A percentile compares a stretch with the other conserved stretches of the same genome.
Conservation (phyloP, 2,888 invertebrate species). For the Stenotaenia linearis region DNA sequence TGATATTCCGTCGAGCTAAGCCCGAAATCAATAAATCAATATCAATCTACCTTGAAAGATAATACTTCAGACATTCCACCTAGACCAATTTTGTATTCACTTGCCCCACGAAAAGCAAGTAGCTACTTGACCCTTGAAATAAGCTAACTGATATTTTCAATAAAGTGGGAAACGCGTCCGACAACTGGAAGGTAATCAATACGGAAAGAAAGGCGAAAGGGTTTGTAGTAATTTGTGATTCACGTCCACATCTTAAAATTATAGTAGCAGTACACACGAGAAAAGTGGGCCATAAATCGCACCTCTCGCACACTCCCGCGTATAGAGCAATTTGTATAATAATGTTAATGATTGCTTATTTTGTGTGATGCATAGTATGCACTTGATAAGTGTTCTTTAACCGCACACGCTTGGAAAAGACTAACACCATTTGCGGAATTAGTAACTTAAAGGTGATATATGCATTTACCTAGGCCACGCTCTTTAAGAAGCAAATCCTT, state of each 20-base stretch:
- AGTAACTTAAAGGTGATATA: slow-evolving; percentile 10
- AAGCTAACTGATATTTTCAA: background rate
- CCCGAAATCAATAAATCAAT: background rate
- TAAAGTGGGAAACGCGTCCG: background rate
- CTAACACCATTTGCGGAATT: slow-evolving; percentile 7
- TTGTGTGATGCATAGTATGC: slow-evolving; percentile 13
- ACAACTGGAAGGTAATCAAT: background rate
- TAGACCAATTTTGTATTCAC: no score
- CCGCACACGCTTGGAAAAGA: slow-evolving; percentile 1
- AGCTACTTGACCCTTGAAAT: background rate
- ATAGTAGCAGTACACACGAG: slow-evolving; percentile 2
- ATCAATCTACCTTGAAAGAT: background rate
- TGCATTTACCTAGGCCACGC: background rate
- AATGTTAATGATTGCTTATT: slow-evolving; percentile 19
- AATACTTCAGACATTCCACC: no score
- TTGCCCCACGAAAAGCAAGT: no score
- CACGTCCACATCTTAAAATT: slow-evolving; percentile 11
- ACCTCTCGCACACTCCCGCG: background rate
- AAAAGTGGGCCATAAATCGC: slow-evolving; percentile 11
- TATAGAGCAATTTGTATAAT: slow-evolving; percentile 6
- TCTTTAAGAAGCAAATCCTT: background rate
- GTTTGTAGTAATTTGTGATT: slow-evolving; percentile 6
- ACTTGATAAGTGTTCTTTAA: slow-evolving; percentile 15
- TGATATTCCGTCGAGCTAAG: background rate
- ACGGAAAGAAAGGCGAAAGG: background rate